A percentile compares a stretch with the other conserved stretches of the same genome.
Conservation (phyloP, 2,888 invertebrate species). For the Tinea semifulvella region DNA sequence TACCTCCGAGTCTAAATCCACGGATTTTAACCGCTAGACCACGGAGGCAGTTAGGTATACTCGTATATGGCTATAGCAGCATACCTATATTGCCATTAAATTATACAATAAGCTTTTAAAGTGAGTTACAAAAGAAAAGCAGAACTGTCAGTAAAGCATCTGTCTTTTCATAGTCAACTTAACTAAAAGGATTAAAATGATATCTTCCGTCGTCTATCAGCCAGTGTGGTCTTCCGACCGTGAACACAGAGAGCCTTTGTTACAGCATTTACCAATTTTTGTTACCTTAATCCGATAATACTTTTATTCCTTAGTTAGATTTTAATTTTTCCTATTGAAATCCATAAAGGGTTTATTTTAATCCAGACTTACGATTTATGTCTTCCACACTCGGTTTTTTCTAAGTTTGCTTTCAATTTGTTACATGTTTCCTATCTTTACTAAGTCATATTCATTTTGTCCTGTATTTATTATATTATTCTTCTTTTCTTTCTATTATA, state of each 20-base stretch:
- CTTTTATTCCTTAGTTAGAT: conserved; percentile 60
- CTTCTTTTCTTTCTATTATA: no score
- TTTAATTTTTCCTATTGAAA: conserved; percentile 42
- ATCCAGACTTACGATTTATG: conserved; percentile 36
- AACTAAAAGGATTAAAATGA: conserved; percentile 67
- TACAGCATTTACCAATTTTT: conserved; percentile 40
- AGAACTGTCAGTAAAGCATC: conserved; percentile 50
- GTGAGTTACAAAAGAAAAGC: conserved; percentile 48
- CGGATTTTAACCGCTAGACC: no score
- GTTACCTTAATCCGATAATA: conserved; percentile 64
- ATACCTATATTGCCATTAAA: no score
- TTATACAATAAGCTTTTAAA: no score
- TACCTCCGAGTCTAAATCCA: no score
- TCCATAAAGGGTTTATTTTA: conserved; percentile 59
- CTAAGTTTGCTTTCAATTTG: no score
- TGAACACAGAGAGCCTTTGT: conserved; percentile 59
- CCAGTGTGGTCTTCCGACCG: conserved; percentile 61
- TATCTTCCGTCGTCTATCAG: conserved; percentile 62
- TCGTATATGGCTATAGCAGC: no score
- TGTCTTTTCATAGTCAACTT: conserved; percentile 65
- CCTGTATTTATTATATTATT: no score
- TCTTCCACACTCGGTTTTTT: background rate
- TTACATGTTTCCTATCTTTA: no score
- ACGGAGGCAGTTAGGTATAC: no score
- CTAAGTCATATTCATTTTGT: no score